Base-by-base conservation (phyloP, 2,797 vertebrate genomes). In the Synaphobranchus kaupii region DNA sequence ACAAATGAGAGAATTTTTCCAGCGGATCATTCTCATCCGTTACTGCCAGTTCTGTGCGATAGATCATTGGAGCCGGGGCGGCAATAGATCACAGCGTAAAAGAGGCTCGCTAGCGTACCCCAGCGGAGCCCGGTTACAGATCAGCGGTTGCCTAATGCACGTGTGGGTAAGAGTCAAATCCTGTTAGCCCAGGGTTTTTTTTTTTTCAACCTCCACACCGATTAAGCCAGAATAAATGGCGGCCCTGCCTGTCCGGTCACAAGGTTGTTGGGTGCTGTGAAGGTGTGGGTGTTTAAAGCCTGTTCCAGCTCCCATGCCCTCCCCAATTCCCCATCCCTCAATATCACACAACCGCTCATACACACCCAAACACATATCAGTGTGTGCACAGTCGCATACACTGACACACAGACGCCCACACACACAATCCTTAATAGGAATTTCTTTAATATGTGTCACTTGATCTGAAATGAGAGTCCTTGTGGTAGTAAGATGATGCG, bases 1-100 rank as follows among this genome's bases (percentile, higher is more conserved):
- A 97, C 96, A 97, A 97, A 97, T 96, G 96, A 96, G 96, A 95
- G 95, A 95, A 94, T 95, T 96, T 97, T 97, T 95, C 95, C 94
- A 95, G 94, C 94, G 92, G 94, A 96, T 95, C 96, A 95, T 96
- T 95, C 95, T 96, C 96, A 97, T 97, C 96, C 94, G 95, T 96
- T 96, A 96, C 96, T 96, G 96, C 96, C 96, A 96, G 96, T 96
- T 96, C 95, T 92, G 56, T 94, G 95, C 95, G 94, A 97, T 96
- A 94, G 96, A 96, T 96, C 92, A 92, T 92, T 93, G 86, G 88
- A 92, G 94, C 93, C 93, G 93, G 94, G 95, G 94, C 94, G 94
- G 94, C 96, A 95, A 96, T 96, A 97, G 95, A 97, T 97, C 96
- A 96, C 93, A 84, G 91, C 90, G 91, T 95, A 96, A 96, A 96